phyloP scores from a whole-genome alignment of 2,888 invertebrate species.

The Luperina testacea region DNA sequence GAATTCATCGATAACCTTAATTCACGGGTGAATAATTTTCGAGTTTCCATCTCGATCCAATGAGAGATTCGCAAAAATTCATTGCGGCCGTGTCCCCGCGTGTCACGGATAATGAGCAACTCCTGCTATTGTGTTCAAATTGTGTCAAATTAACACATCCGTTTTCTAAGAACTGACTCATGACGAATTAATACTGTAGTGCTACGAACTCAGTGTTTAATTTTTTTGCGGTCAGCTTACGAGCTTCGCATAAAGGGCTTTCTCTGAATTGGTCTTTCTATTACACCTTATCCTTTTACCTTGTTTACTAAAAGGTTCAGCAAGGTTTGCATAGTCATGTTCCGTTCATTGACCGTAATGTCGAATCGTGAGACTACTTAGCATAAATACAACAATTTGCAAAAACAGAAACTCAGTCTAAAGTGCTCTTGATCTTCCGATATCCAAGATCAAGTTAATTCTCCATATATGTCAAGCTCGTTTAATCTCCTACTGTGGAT shows the following conservation, averaged over 20 bases:
- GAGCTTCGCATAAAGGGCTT: conserved; percentile 42
- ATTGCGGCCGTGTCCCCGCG: conserved; percentile 49
- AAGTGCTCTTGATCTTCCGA: conserved; percentile 52
- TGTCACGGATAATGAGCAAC: conserved; percentile 63
- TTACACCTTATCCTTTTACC: conserved; percentile 16
- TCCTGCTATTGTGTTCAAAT: conserved; percentile 67
- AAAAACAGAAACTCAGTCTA: conserved; percentile 39
- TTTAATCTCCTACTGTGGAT: conserved; percentile 72
- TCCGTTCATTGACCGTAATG: conserved; percentile 7
- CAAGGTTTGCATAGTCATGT: conserved; percentile 2
- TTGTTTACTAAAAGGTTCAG: conserved; percentile 15
- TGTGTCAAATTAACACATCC: conserved; percentile 70
- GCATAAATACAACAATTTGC: conserved; percentile 32
- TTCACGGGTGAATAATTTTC: conserved; percentile 53
- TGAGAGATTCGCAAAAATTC: conserved; percentile 59
- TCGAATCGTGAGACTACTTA: conserved; percentile 23
- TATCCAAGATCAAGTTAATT: conserved; percentile 58
- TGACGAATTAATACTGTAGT: conserved; percentile 51
- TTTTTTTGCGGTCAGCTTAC: conserved; percentile 54
- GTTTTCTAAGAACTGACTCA: conserved; percentile 67
- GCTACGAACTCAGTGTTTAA: conserved; percentile 38
- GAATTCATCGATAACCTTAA: conserved; percentile 38
- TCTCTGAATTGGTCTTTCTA: conserved; percentile 48
- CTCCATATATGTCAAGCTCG: conserved; percentile 72
- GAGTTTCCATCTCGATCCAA: conserved; percentile 48